These are phyloP conservation scores for Aricia artaxerxes DNA, from an alignment of 2,888 invertebrate species.

Conservation along the genomic window DNA sequence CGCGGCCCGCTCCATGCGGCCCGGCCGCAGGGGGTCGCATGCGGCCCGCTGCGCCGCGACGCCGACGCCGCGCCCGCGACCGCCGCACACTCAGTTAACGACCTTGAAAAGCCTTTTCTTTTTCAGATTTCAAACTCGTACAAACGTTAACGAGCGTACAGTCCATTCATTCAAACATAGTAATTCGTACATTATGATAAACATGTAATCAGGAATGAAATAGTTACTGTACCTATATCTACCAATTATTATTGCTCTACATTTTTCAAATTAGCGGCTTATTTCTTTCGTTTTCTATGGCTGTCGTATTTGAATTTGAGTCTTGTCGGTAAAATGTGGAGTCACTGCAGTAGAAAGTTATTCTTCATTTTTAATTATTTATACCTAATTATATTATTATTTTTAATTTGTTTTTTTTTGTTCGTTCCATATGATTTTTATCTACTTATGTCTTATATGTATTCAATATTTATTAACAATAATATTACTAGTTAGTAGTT, in stretches of 20 bases:
- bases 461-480: neutral
- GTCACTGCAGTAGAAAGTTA: neutral
- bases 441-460: too few relatives aligned
- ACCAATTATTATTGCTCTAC: conserved; percentile 3
- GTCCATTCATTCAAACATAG: neutral
- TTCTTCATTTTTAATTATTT: neutral
- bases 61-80: conserved; percentile 50
- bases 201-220: neutral
- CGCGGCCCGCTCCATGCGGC: conserved; percentile 39
- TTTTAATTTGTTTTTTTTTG: neutral
- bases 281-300: neutral
- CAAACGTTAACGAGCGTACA: neutral
- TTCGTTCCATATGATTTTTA: neutral
- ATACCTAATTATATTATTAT: neutral
- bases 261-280: neutral
- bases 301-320: neutral
- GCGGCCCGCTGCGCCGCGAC: conserved; percentile 42
- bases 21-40: conserved; percentile 38
- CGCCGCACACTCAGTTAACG: conserved; percentile 59
- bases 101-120: conserved; percentile 65
- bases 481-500: too few relatives aligned
- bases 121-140: conserved; percentile 45
- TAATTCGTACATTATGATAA: neutral
- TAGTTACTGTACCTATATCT: neutral
- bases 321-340: neutral